A percentile compares a stretch with the other conserved stretches of the same genome.
These are phyloP conservation scores for Diploscapter pachys DNA, from an alignment of 1,140 invertebrate species.

Conservation along the genomic window DNA sequence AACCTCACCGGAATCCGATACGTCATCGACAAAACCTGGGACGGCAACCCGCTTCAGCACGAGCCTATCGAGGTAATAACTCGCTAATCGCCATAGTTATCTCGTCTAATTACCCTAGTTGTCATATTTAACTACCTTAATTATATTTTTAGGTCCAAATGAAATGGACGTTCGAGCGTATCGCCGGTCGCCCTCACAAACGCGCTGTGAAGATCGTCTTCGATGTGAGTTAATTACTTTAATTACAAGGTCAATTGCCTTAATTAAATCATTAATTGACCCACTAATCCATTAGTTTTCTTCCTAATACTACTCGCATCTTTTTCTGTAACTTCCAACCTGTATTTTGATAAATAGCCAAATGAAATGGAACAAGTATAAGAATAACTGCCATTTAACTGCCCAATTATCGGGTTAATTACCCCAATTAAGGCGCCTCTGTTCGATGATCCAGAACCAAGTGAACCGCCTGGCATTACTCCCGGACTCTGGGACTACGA, in stretches of 20 bases:
- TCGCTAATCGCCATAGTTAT: not conserved
- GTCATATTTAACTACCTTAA: not conserved
- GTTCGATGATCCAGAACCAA: constrained; percentile 56
- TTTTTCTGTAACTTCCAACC: not conserved
- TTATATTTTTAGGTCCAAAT: constrained; percentile 28
- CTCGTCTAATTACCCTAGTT: constrained; percentile 1
- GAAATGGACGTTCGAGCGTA: constrained; percentile 51
- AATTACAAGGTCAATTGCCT: not conserved
- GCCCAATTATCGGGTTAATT: not conserved
- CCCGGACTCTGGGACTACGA: constrained; percentile 55
- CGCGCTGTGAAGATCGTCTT: constrained; percentile 47
- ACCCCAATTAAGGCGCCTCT: constrained; percentile 42
- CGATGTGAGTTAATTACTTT: constrained; percentile 11
- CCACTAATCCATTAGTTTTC: too few relatives aligned
- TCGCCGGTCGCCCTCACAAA: constrained; percentile 51
- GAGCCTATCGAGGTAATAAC: constrained; percentile 46
- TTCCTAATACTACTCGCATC: too few relatives aligned
- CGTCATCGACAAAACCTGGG: constrained; percentile 51
- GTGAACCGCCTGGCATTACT: constrained; percentile 48
- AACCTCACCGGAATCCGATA: constrained; percentile 39
- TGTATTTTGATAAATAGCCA: constrained; percentile 8
- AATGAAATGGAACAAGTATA: too few relatives aligned
- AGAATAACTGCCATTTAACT: too few relatives aligned
- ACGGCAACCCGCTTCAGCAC: constrained; percentile 48
- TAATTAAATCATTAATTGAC: too few relatives aligned